A percentile compares a stretch with the other conserved stretches of the same genome.
phyloP scores from a whole-genome alignment of 2,888 invertebrate species.

The Agonopterix heracliana region DNA sequence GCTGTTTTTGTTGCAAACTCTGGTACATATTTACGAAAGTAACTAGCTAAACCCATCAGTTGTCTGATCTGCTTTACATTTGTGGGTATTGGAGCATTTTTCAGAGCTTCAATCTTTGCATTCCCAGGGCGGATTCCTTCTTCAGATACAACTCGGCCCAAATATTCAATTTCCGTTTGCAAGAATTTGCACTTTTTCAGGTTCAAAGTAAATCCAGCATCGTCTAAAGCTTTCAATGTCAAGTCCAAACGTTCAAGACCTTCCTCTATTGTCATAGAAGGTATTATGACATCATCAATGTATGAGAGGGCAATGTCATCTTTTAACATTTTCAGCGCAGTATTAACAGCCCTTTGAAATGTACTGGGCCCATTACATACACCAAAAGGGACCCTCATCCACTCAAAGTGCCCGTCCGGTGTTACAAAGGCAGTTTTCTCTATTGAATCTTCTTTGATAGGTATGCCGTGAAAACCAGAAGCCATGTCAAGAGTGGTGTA shows the following conservation, averaged over 20 bases:
- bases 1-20: conserved; percentile 9
- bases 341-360: conserved; percentile 14
- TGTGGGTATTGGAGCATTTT: background rate
- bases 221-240: background rate
- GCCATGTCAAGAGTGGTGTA: conserved; percentile 20
- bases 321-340: conserved; percentile 1
- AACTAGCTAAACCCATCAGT: conserved; percentile 7
- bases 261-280: conserved; percentile 1
- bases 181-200: background rate
- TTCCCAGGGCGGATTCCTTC: conserved; percentile 1
- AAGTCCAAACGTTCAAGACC: background rate
- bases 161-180: background rate
- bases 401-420: too few relatives aligned
- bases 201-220: background rate
- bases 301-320: conserved; percentile 9
- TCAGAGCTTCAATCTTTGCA: conserved; percentile 1
- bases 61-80: conserved; percentile 1
- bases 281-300: conserved; percentile 10
- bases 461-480: conserved; percentile 15
- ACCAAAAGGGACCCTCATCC: conserved; percentile 18
- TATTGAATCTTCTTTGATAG: conserved; percentile 10
- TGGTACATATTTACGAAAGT: conserved; percentile 7
- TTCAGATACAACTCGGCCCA: background rate
- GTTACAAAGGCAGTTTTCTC: conserved; percentile 12
- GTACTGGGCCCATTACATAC: conserved; percentile 15